phyloP scores from a whole-genome alignment of 2,797 vertebrate species.

The Anomalospiza imberbis region DNA sequence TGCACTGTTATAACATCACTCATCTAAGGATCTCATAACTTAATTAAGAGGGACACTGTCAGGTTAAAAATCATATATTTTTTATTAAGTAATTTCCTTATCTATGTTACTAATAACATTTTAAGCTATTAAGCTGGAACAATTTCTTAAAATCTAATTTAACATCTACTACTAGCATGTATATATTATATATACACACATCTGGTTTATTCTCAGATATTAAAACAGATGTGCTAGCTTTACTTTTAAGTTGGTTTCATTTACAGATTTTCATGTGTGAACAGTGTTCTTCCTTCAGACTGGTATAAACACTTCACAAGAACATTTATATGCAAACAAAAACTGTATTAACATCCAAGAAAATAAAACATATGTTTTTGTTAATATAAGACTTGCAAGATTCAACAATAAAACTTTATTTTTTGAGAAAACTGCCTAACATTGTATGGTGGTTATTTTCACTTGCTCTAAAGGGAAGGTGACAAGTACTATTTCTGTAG shows the following conservation, averaged over 20 bases:
- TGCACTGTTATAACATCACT: conserved; percentile 67
- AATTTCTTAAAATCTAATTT: conserved; percentile 67
- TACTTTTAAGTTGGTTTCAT: conserved; percentile 45
- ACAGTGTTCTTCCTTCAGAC: conserved; percentile 15
- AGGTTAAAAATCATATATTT: conserved; percentile 70
- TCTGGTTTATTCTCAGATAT: conserved; percentile 59
- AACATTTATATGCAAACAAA: conserved; percentile 43
- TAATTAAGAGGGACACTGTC: conserved; percentile 71
- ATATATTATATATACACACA: conserved; percentile 56
- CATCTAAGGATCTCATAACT: conserved; percentile 68
- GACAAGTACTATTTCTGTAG: neutral
- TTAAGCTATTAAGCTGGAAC: conserved; percentile 66
- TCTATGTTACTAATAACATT: conserved; percentile 69
- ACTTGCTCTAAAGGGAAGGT: neutral
- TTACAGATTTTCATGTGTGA: conserved; percentile 41
- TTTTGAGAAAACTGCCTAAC: neutral
- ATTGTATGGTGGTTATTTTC: neutral
- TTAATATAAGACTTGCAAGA: neutral
- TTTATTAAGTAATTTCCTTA: conserved; percentile 74
- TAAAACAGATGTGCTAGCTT: conserved; percentile 56
- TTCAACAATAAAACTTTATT: neutral
- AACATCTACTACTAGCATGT: conserved; percentile 44
- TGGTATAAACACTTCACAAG: neutral
- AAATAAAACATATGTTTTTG: conserved; percentile 44
- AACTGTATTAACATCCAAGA: neutral